A percentile compares a stretch with the other conserved stretches of the same genome.
phyloP scores from a whole-genome alignment of 2,888 invertebrate species.

The Diarsia mendica region DNA sequence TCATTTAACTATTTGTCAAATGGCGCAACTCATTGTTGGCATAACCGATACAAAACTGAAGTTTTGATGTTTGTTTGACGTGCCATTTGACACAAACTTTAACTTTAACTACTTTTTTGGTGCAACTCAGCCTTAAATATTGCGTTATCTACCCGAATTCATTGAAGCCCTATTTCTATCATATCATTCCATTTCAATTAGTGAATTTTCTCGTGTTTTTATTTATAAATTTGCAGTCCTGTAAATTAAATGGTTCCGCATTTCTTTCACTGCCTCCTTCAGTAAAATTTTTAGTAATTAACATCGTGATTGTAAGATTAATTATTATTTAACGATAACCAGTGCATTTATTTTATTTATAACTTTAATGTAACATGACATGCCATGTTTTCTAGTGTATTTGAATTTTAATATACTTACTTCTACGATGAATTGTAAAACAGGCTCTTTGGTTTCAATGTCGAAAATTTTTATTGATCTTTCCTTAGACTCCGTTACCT shows the following conservation, averaged over 20 bases:
- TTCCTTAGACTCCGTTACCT: neutral
- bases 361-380: constrained; percentile 49
- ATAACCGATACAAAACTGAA: too few species aligned
- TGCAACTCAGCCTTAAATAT: too few species aligned
- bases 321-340: constrained; percentile 60
- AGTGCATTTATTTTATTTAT: constrained; percentile 76
- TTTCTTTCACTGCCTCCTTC: constrained; percentile 46
- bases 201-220: neutral
- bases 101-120: too few species aligned
- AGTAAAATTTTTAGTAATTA: constrained; percentile 40
- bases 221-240: neutral
- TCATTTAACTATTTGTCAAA: too few species aligned
- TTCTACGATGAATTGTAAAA: constrained; percentile 24
- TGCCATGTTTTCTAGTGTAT: constrained; percentile 18
- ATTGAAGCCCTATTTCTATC: neutral
- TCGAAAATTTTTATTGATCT: neutral
- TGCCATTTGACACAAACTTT: too few species aligned
- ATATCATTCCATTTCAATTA: neutral
- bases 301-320: constrained; percentile 56
- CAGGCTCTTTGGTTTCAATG: constrained; percentile 31
- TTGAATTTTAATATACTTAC: constrained; percentile 58
- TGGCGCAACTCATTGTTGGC: too few species aligned
- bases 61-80: too few species aligned
- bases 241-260: neutral
- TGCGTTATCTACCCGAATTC: neutral